These are phyloP conservation scores for Syrrhaptes paradoxus DNA, from an alignment of 2,113 vertebrate genomes.

Conservation along the genomic window DNA sequence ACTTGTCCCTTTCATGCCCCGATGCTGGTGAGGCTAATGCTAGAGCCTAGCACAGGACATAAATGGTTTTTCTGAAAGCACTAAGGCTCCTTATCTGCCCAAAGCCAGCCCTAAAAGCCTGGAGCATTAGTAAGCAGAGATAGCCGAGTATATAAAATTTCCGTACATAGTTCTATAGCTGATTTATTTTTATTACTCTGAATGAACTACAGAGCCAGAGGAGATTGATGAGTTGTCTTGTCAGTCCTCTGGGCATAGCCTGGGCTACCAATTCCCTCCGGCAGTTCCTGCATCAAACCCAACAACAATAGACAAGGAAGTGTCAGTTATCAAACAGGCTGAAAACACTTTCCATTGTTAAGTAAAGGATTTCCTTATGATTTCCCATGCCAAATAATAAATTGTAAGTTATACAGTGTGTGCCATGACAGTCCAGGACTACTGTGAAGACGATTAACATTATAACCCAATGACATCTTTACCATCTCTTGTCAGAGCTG, in stretches of 20 bases:
- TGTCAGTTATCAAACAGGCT: slow-evolving; percentile 39
- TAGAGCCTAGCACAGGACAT: neutral
- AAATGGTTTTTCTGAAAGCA: neutral
- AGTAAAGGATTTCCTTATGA: slow-evolving; percentile 65
- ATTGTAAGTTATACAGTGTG: neutral
- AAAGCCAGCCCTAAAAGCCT: slow-evolving; percentile 3
- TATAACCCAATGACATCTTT: neutral
- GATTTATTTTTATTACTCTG: slow-evolving; percentile 23
- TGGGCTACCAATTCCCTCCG: neutral
- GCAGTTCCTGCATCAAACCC: neutral
- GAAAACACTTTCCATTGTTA: slow-evolving; percentile 60
- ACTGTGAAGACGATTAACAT: neutral
- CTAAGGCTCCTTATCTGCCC: neutral
- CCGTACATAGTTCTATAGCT: neutral
- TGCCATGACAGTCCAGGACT: neutral
- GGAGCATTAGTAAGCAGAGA: slow-evolving; percentile 10
- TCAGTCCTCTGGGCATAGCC: slow-evolving; percentile 19
- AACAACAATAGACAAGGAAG: slow-evolving; percentile 64
- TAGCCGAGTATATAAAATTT: neutral
- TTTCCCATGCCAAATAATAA: slow-evolving; percentile 64
- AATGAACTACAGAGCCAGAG: neutral
- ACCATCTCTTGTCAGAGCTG: neutral
- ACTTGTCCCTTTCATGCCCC: neutral
- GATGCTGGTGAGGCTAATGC: rapidly evolving
- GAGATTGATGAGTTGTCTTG: slow-evolving; percentile 13